Conservation (phyloP, 2,797 vertebrate species). For the Allobates femoralis region DNA sequence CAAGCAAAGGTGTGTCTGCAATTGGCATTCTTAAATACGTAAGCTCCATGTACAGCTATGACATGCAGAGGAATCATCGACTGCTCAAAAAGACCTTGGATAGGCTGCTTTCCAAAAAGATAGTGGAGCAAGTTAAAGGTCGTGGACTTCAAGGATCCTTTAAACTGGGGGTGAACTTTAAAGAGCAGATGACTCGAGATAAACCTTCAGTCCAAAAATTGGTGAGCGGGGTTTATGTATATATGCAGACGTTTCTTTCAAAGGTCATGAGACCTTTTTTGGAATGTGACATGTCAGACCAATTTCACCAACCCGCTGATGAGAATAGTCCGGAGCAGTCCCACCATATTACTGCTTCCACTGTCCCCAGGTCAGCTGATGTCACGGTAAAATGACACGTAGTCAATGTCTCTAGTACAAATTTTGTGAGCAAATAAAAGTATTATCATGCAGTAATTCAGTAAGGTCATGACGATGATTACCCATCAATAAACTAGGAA, state of each 20-base stretch:
- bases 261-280: not conserved
- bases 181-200: constrained; percentile 82
- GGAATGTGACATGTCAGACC: not conserved
- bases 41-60: constrained; percentile 85
- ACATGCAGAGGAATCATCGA: constrained; percentile 87
- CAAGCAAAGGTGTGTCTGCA: constrained; percentile 90
- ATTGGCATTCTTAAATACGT: constrained; percentile 92
- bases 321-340: too few relatives aligned
- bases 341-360: too few relatives aligned
- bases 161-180: constrained; percentile 93
- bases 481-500: too few relatives aligned
- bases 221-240: constrained; percentile 73
- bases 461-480: too few relatives aligned
- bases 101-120: constrained; percentile 87
- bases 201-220: constrained; percentile 74
- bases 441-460: too few relatives aligned
- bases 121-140: constrained; percentile 92
- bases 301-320: too few relatives aligned
- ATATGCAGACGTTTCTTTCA: not conserved
- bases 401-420: too few relatives aligned
- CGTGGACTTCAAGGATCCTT: constrained; percentile 94
- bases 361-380: too few relatives aligned
- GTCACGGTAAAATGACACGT: too few relatives aligned
- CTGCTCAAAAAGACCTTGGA: constrained; percentile 89
- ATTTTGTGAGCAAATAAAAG: too few relatives aligned